Conservation (phyloP, 2,888 invertebrate genomes). For the Gortyna flavago region DNA sequence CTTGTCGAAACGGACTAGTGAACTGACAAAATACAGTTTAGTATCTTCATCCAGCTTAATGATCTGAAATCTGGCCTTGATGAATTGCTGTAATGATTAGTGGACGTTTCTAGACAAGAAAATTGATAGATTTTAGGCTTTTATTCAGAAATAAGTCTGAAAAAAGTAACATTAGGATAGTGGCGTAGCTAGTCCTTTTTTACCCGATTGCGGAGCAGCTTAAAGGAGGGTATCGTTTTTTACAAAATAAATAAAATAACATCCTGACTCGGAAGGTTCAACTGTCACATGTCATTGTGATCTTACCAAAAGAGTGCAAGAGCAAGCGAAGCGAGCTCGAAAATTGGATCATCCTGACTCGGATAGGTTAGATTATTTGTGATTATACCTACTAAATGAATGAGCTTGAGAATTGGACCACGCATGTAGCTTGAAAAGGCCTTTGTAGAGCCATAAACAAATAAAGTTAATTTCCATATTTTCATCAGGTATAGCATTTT, state of each 20-base stretch:
- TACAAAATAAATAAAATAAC: neutral
- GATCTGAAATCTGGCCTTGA: slow-evolving; percentile 48
- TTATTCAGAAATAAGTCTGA: too few species aligned
- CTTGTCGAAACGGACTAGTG: slow-evolving; percentile 48
- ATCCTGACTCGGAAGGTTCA: neutral
- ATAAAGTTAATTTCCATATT: neutral
- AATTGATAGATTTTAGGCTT: neutral
- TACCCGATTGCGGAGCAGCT: neutral
- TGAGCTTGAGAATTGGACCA: neutral
- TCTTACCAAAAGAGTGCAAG: neutral
- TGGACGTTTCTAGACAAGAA: slow-evolving; percentile 3
- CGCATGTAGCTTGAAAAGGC: neutral
- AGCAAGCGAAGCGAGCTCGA: neutral
- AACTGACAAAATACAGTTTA: slow-evolving; percentile 61
- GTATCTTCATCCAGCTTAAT: slow-evolving; percentile 52
- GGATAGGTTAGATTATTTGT: too few species aligned
- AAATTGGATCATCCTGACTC: too few species aligned
- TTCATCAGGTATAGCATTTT: neutral
- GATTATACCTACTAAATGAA: neutral
- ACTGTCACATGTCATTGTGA: neutral
- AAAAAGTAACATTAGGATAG: too few species aligned
- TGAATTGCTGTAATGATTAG: slow-evolving; percentile 30
- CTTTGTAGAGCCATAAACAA: neutral
- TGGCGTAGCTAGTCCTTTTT: neutral
- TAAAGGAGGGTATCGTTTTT: neutral